Conservation (phyloP, 2,113 vertebrate species). For the Cariama cristata region DNA sequence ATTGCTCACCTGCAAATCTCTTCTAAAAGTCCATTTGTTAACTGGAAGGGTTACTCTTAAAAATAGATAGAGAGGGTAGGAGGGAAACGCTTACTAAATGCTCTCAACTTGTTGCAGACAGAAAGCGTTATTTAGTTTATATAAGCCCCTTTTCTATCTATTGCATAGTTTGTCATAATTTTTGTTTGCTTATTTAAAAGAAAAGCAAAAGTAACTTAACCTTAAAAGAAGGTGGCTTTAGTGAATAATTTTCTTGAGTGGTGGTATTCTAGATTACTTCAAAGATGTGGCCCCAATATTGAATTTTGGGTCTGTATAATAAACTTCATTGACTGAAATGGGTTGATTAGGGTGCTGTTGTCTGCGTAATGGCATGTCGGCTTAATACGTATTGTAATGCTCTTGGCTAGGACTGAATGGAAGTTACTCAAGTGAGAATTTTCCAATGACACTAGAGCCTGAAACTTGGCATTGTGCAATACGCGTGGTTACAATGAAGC, state of each 20-base stretch:
- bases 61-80: neutral
- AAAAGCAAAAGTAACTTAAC: neutral
- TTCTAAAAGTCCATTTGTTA: neutral
- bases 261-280: neutral
- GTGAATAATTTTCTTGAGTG: neutral
- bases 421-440: constrained; percentile 61
- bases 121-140: neutral
- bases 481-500: neutral
- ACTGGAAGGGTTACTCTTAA: neutral
- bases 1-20: neutral
- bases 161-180: neutral
- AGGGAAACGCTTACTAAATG: neutral
- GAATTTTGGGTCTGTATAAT: neutral
- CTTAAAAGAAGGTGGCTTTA: neutral
- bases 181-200: neutral
- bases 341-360: constrained; percentile 9
- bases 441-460: constrained; percentile 43
- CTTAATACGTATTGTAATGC: neutral
- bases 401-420: constrained; percentile 64
- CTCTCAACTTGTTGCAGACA: neutral
- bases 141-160: neutral
- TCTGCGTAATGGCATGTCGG: neutral
- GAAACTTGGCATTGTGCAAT: constrained; percentile 21
- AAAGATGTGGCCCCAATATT: neutral
- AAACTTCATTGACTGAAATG: neutral